Conservation (phyloP, 2,797 vertebrate species). For the Sebastes vulpes region DNA sequence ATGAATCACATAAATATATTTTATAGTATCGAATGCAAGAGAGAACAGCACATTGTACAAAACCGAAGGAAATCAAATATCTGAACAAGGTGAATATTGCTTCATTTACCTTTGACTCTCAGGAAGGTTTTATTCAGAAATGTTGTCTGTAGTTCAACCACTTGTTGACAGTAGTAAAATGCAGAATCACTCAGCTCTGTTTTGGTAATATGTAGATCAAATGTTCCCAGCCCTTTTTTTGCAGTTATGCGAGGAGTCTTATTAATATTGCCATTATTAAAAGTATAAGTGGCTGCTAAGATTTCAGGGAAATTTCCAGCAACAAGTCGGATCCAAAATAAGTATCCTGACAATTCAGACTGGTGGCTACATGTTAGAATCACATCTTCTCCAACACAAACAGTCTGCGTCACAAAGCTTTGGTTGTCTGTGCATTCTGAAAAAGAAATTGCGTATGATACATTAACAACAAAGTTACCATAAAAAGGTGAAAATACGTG, state of each 20-base stretch:
- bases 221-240: not conserved
- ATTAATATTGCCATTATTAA: accelerated
- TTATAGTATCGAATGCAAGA: not conserved
- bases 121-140: slow-evolving; percentile 24
- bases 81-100: not conserved
- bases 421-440: slow-evolving; percentile 27
- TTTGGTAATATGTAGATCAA: slow-evolving; percentile 17
- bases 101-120: slow-evolving; percentile 43
- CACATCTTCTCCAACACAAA: slow-evolving; percentile 24
- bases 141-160: accelerated
- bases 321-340: slow-evolving; percentile 31
- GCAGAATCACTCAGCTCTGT: slow-evolving; percentile 26
- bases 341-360: accelerated
- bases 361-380: slow-evolving; percentile 13
- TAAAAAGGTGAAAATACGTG: not conserved
- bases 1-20: not conserved
- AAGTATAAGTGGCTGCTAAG: slow-evolving; percentile 31
- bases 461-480: not conserved
- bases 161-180: slow-evolving; percentile 45
- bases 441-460: not conserved
- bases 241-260: accelerated
- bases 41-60: not conserved
- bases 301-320: slow-evolving; percentile 40
- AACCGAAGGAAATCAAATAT: accelerated
- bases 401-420: slow-evolving; percentile 10